Evolutionary conservation across 1,140 invertebrate species (phyloP).

Genomic region (Pseudoatta argentina): DNA sequence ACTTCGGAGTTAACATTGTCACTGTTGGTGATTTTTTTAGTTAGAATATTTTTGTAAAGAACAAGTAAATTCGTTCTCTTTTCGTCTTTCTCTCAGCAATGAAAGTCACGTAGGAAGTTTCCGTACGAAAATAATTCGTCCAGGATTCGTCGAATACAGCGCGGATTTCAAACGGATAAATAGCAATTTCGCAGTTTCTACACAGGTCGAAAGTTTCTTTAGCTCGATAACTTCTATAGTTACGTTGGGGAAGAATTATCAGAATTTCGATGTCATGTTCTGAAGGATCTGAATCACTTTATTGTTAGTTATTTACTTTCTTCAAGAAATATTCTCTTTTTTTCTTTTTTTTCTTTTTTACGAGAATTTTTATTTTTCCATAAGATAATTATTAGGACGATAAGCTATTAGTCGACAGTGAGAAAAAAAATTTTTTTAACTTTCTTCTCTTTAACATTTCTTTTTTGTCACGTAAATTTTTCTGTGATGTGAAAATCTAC

Average conservation of each 20-base stretch:
- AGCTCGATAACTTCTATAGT: constrained; percentile 38
- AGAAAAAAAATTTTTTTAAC: not conserved
- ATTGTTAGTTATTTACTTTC: constrained; percentile 37
- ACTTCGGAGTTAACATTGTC: no score
- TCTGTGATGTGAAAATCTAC: not conserved
- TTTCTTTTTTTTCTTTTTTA: not conserved
- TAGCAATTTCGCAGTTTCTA: constrained; percentile 37
- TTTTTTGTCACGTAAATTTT: not conserved
- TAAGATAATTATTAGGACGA: not conserved
- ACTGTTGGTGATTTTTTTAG: no score
- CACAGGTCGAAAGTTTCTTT: constrained; percentile 13
- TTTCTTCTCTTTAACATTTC: not conserved
- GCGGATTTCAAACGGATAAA: constrained; percentile 6
- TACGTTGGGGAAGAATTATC: constrained; percentile 20
- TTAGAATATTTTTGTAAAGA: no score
- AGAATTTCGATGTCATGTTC: constrained; percentile 33
- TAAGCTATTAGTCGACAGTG: not conserved
- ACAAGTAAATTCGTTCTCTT: not conserved
- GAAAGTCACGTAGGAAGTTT: constrained; percentile 32
- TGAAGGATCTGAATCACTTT: not conserved
- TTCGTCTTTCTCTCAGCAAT: not conserved
- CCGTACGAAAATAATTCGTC: constrained; percentile 15
- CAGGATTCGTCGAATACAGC: constrained; percentile 28
- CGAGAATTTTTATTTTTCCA: constrained; percentile 10
- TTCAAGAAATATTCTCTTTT: not conserved